Conservation (phyloP, 2,888 invertebrate species). For the Drosophila acutilabella region DNA sequence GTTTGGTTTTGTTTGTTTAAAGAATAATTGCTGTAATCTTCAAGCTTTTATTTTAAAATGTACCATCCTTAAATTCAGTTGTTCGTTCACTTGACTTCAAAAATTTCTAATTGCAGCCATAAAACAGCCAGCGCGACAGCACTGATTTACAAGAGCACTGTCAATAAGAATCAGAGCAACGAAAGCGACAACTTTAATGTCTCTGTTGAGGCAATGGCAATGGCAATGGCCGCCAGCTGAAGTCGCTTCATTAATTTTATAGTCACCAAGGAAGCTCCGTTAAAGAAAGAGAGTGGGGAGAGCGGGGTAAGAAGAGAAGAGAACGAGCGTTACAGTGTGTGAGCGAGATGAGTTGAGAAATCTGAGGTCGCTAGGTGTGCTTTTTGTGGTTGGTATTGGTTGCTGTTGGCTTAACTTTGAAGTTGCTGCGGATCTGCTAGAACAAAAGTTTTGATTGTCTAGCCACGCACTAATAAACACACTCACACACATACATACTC, state of each 20-base stretch:
- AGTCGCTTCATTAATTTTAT: conserved; percentile 80
- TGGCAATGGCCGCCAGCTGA: conserved; percentile 55
- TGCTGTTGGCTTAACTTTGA: conserved; percentile 64
- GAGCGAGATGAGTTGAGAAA: conserved; percentile 15
- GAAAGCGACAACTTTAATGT: conserved; percentile 68
- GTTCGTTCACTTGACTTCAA: no score
- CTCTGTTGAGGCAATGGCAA: conserved; percentile 57
- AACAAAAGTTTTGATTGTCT: conserved; percentile 76
- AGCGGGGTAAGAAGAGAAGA: neutral
- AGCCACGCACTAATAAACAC: conserved; percentile 60
- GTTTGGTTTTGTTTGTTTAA: no score
- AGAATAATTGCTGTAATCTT: no score
- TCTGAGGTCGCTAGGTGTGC: conserved; percentile 43
- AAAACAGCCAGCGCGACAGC: neutral
- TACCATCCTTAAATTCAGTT: no score
- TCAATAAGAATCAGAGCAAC: conserved; percentile 28
- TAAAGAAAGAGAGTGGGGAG: no score
- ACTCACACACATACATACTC: conserved; percentile 38
- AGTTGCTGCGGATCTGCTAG: conserved; percentile 48
- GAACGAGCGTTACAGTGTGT: neutral
- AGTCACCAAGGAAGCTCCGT: conserved; percentile 35
- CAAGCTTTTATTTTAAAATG: no score
- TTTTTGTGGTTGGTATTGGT: conserved; percentile 34
- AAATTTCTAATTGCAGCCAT: neutral
- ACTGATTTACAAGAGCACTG: conserved; percentile 12